These are phyloP conservation scores for Drosophila fulvimacula DNA, from an alignment of 2,888 invertebrate species.

Conservation along the genomic window DNA sequence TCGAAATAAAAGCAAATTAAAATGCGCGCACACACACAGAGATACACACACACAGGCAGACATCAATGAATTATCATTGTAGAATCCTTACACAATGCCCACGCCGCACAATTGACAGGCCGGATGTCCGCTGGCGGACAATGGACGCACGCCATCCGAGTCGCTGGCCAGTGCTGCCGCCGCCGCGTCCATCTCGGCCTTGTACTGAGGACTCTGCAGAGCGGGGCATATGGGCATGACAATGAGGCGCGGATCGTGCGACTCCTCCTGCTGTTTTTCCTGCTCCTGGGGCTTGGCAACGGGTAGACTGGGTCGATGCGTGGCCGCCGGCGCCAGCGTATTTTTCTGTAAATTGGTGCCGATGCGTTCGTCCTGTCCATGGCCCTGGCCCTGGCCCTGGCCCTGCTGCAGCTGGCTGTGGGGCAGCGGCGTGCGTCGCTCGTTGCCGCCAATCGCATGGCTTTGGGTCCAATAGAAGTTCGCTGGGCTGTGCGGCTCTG, in stretches of 20 bases:
- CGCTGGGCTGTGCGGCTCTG: conserved; percentile 83
- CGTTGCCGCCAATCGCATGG: conserved; percentile 89
- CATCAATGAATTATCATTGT: conserved; percentile 67
- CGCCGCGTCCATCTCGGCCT: conserved; percentile 82
- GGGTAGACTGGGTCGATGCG: conserved; percentile 86
- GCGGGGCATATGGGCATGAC: conserved; percentile 83
- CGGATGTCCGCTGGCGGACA: conserved; percentile 83
- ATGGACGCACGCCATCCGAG: conserved; percentile 74
- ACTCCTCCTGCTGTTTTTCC: conserved; percentile 32
- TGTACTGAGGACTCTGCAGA: conserved; percentile 82
- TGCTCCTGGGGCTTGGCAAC: conserved; percentile 72
- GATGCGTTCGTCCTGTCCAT: conserved; percentile 69
- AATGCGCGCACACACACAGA: conserved; percentile 53
- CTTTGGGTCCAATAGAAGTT: conserved; percentile 91
- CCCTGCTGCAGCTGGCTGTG: conserved; percentile 78
- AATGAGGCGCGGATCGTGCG: conserved; percentile 81
- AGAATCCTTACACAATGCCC: conserved; percentile 84
- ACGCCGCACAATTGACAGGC: conserved; percentile 84
- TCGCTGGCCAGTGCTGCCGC: conserved; percentile 73
- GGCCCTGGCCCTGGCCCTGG: conserved; percentile 58
- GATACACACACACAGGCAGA: conserved; percentile 25
- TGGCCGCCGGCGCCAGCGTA: conserved; percentile 86
- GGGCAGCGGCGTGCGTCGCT: conserved; percentile 86
- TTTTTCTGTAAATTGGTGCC: conserved; percentile 86
- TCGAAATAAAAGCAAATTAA: conserved; percentile 76